A percentile compares a stretch with the other conserved stretches of the same genome.
Conservation (phyloP, 2,113 vertebrate genomes). For the Planiliza haematocheilus region DNA sequence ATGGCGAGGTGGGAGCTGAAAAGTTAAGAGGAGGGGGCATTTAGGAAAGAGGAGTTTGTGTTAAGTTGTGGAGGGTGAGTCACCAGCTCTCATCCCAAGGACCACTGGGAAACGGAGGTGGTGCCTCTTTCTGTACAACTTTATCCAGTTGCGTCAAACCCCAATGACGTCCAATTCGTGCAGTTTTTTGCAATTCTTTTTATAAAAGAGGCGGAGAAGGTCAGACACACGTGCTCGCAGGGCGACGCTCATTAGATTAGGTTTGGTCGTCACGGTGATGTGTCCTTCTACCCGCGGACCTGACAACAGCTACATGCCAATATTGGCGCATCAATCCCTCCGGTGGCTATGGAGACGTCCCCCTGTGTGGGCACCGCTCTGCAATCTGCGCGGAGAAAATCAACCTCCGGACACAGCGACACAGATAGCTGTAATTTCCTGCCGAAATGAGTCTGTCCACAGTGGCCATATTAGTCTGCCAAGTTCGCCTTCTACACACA, state of each 20-base stretch:
- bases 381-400: slow-evolving; percentile 58
- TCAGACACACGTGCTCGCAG: background rate
- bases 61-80: slow-evolving; percentile 66
- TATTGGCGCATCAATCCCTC: slow-evolving; percentile 43
- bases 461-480: slow-evolving; percentile 34
- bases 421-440: slow-evolving; percentile 76
- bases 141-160: slow-evolving; percentile 32
- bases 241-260: slow-evolving; percentile 24
- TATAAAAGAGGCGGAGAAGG: background rate
- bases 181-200: background rate
- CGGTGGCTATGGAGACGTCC: slow-evolving; percentile 48
- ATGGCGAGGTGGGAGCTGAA: background rate
- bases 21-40: slow-evolving; percentile 30
- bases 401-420: slow-evolving; percentile 54
- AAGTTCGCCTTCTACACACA: slow-evolving; percentile 9
- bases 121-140: slow-evolving; percentile 33
- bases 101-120: slow-evolving; percentile 42
- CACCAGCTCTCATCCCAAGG: slow-evolving; percentile 59
- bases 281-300: slow-evolving; percentile 7
- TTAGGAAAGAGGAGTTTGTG: slow-evolving; percentile 37
- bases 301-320: slow-evolving; percentile 41
- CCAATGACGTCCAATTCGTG: slow-evolving; percentile 19
- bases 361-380: slow-evolving; percentile 37
- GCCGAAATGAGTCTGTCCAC: slow-evolving; percentile 72
- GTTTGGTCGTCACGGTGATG: slow-evolving; percentile 16